phyloP scores from a whole-genome alignment of 2,797 vertebrate species.

The Enteromius viviparus region DNA sequence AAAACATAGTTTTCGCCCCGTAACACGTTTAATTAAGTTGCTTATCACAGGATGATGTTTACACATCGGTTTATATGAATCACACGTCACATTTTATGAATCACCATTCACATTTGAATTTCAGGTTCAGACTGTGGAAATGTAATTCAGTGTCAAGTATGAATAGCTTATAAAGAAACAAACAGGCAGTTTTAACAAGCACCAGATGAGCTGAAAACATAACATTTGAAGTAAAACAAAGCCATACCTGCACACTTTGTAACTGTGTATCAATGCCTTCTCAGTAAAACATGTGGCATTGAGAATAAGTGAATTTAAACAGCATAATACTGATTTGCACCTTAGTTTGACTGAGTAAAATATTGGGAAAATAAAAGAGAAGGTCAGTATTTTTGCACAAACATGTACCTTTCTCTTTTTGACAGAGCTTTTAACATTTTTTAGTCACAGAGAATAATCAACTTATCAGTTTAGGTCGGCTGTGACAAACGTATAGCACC shows the following conservation, averaged over 20 bases:
- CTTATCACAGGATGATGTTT: conserved; percentile 8
- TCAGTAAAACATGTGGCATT: conserved; percentile 1
- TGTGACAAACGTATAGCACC: conserved; percentile 54
- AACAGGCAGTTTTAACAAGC: conserved; percentile 62
- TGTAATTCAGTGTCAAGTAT: conserved; percentile 37
- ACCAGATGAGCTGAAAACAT: conserved; percentile 59
- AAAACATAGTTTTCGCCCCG: conserved; percentile 23
- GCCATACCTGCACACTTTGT: conserved; percentile 41
- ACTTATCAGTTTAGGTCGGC: conserved; percentile 54
- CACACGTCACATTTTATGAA: conserved; percentile 10
- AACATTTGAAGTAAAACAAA: conserved; percentile 57
- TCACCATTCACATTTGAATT: conserved; percentile 44
- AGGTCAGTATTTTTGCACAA: not conserved
- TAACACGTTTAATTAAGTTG: conserved; percentile 29
- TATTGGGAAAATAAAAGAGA: not conserved
- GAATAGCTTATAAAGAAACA: conserved; percentile 51
- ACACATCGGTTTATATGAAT: conserved; percentile 27
- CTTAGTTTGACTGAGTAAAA: not conserved
- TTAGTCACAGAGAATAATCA: conserved; percentile 22
- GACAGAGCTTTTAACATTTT: conserved; percentile 8
- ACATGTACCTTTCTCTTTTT: conserved; percentile 2
- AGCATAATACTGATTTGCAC: conserved; percentile 33
- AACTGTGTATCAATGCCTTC: conserved; percentile 36
- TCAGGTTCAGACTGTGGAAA: conserved; percentile 27
- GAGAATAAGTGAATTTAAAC: conserved; percentile 8